Evolutionary conservation across 2,888 invertebrate species (phyloP), one percentile per base, ranked within the genome.

Genomic region (Oligia latruncula): DNA sequence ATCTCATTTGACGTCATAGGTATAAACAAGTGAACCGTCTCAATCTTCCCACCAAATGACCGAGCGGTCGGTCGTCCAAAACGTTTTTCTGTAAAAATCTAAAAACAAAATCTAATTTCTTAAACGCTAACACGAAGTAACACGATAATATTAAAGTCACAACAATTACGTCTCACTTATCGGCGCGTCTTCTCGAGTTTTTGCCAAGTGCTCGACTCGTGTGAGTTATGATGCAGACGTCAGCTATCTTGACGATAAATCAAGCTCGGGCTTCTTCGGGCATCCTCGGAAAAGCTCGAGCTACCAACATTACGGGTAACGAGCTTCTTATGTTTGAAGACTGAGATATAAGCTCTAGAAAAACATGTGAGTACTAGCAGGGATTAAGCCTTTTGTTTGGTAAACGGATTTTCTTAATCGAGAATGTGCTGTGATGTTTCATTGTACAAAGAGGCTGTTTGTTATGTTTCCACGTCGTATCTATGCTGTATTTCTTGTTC

Each of bases 201-300:
- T 94, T 94, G 92, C 86, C 84, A 77, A 86, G 85, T 77, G 80
- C 87, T 89, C 88, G 81, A 86, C 85, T 86, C 86, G 87, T 92
- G 92, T 94, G 94, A 95, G 92, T 94, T 95, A 95, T 95, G 94
- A 94, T 92, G 92, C 92, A 90, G 90, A 90, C 91, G 92, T 93
- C 92, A 93, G 93, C 92, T 92, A 93, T 94, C 94, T 92, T 87
- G 85, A 88, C 90, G 87, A 95, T 95, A 95, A 95, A 95, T 95
- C 93, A 87, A 65, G 86, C 86, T 86, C 80, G 83, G 62, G 80
- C 64, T 29, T 75, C 70, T 67, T 85, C 86, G 90, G 86, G 84
- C 87, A 90, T 89, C 88, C 90, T 91, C 90, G 91, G 78, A 46
- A 72, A 74, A 84, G 64, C 85, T 82, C 58, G 77, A 85, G 78